phyloP scores from a whole-genome alignment of 2,113 vertebrate genomes.

The Pituophis catenifer region DNA sequence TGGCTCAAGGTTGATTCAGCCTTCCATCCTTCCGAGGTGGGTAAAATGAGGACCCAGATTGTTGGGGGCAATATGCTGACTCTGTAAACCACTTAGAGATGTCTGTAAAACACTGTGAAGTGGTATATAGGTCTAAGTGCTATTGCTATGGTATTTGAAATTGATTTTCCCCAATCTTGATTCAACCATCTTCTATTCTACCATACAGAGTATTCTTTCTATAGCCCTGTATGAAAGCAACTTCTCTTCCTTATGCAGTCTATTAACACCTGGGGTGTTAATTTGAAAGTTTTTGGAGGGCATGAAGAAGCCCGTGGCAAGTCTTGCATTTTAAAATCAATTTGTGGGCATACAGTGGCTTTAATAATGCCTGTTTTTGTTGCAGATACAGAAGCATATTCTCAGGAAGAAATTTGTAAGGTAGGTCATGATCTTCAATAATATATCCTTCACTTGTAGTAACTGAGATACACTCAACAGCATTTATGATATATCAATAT shows the following conservation, averaged over 20 bases:
- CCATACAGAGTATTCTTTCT: neutral
- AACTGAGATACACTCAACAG: neutral
- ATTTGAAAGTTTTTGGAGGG: too few relatives aligned
- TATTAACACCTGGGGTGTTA: neutral
- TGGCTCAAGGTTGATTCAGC: too few relatives aligned
- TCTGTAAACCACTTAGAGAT: too few relatives aligned
- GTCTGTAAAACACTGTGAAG: too few relatives aligned
- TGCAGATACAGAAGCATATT: constrained; percentile 61
- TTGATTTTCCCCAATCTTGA: neutral
- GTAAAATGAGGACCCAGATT: too few relatives aligned
- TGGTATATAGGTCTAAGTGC: too few relatives aligned
- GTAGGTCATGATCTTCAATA: constrained; percentile 28
- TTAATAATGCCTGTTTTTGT: constrained; percentile 17
- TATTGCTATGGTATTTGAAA: neutral
- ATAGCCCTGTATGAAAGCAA: neutral
- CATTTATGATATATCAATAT: neutral
- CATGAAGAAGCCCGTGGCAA: neutral
- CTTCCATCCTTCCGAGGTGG: too few relatives aligned
- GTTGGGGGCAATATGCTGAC: too few relatives aligned
- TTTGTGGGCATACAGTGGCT: neutral
- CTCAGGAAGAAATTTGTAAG: constrained; percentile 65
- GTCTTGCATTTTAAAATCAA: neutral
- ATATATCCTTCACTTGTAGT: neutral
- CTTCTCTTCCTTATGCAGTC: neutral
- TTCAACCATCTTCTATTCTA: neutral